A percentile compares a stretch with the other conserved stretches of the same genome.
Evolutionary conservation across 1,140 invertebrate species (phyloP).

Genomic region (Chironomus striatipennis): DNA sequence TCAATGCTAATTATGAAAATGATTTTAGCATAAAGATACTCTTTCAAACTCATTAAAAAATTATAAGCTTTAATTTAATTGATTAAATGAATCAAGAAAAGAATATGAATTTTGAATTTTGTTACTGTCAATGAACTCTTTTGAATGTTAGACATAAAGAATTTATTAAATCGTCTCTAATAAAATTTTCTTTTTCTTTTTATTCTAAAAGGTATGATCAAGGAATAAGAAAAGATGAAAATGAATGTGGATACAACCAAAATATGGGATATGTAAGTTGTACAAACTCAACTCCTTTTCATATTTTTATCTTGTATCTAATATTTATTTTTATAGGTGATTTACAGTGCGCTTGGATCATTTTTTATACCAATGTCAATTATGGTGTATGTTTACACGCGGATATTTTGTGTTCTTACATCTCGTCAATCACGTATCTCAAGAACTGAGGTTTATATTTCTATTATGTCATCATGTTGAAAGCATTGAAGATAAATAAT

Average conservation of each 20-base stretch:
- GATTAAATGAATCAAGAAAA: no score
- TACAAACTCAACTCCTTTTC: slow-evolving; percentile 28
- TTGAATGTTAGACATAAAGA: no score
- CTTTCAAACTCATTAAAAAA: no score
- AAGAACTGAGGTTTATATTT: slow-evolving; percentile 30
- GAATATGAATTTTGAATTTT: no score
- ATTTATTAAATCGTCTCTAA: no score
- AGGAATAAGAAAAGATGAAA: slow-evolving; percentile 46
- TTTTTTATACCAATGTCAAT: slow-evolving; percentile 87
- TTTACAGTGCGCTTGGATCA: slow-evolving; percentile 70
- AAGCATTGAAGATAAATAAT: not conserved
- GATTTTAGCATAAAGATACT: no score
- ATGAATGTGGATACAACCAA: slow-evolving; percentile 63
- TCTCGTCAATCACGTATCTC: slow-evolving; percentile 45
- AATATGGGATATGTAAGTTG: slow-evolving; percentile 83
- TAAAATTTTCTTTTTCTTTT: no score
- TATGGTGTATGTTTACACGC: slow-evolving; percentile 85
- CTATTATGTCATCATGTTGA: not conserved
- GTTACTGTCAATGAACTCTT: no score
- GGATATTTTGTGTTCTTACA: slow-evolving; percentile 78
- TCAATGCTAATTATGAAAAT: no score
- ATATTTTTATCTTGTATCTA: not conserved
- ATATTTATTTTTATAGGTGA: not conserved
- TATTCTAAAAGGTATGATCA: slow-evolving; percentile 54
- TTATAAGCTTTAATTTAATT: no score